Base-by-base conservation (phyloP, 2,888 invertebrate species). In the Sicus ferrugineus region DNA sequence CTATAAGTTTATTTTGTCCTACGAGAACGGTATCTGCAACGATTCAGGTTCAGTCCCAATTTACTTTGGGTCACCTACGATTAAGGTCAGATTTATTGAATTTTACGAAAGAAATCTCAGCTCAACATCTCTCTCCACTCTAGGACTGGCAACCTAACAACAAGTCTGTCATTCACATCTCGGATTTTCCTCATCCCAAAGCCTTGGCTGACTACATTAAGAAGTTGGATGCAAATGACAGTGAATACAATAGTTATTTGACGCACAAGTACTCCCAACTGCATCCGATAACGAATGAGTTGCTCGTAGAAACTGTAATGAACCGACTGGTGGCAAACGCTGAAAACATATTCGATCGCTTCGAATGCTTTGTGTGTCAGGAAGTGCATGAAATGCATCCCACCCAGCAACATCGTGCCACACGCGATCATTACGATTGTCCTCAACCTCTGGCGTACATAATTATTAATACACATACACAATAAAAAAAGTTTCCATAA, bases 21-120 rank as follows among this genome's bases (percentile, higher is more conserved):
- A 94, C 79, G 95, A 95, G 84, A 95, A 95, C 86, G 92, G 92
- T 0, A 87, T 91, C 5, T 95, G 95, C 82, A 87, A 92, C 26
- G 95, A 95, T 86, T 95, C 91, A 7, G 95, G 95, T 0, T 89
- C 91, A n/a, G 88, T 95, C 28, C 95, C 95, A 2, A 89, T 95
- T 75, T 93, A 94, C 80, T 90, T 92, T 80, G 94, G 95, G 6
- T 92, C 95, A 0, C 91, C 93, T 1, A 88, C 88, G 31, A 88
- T 93, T 68, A 77, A 77, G 67, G 85, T 84, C 73, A 75, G 74
- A 14, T 56, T 42, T 26, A 16, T 30, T 58, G 4, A 30, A 21
- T 30, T 19, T 23, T 46, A 9, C n/a, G 16, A 2, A 19, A 11
- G 2, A 46, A 19, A 14, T 61, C 3, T 16, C 23, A 23, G 3